Evolutionary conservation across 2,797 vertebrate species (phyloP).

Genomic region (Dendrocincla fuliginosa): DNA sequence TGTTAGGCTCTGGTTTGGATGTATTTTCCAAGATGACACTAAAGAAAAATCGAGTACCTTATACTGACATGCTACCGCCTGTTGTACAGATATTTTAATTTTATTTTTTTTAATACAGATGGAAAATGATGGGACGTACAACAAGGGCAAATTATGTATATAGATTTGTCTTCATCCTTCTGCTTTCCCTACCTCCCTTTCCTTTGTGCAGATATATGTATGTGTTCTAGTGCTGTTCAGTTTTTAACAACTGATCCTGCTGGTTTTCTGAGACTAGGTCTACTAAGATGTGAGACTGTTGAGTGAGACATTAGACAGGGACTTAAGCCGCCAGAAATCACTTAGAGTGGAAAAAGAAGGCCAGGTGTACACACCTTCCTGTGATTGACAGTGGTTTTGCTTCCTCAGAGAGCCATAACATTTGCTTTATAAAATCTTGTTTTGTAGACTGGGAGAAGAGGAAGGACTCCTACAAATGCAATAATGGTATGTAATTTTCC

Average conservation of each 20-base stretch:
- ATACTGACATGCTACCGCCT: conserved; percentile 17
- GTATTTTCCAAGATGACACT: not conserved
- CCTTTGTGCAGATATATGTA: not conserved
- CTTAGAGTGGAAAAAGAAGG: not conserved
- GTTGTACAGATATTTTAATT: conserved; percentile 24
- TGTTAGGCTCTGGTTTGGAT: not conserved
- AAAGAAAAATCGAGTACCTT: not conserved
- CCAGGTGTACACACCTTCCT: conserved; percentile 20
- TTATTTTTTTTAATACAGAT: not conserved
- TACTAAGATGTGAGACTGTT: not conserved
- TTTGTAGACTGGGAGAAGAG: conserved; percentile 71
- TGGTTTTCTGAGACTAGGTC: not conserved
- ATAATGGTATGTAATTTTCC: conserved; percentile 65
- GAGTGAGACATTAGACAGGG: not conserved
- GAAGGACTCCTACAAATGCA: conserved; percentile 62
- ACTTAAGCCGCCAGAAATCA: not conserved
- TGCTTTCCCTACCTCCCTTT: not conserved
- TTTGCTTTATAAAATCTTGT: conserved; percentile 71
- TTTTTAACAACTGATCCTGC: not conserved
- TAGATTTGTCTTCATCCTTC: conserved; percentile 20
- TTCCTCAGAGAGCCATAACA: conserved; percentile 21
- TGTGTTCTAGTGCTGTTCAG: not conserved
- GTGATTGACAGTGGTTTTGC: conserved; percentile 70
- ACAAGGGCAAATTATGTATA: conserved; percentile 13
- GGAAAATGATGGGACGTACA: conserved; percentile 66